These are phyloP conservation scores for Seriola quinqueradiata DNA, from an alignment of 2,113 vertebrate species.

Conservation along the genomic window DNA sequence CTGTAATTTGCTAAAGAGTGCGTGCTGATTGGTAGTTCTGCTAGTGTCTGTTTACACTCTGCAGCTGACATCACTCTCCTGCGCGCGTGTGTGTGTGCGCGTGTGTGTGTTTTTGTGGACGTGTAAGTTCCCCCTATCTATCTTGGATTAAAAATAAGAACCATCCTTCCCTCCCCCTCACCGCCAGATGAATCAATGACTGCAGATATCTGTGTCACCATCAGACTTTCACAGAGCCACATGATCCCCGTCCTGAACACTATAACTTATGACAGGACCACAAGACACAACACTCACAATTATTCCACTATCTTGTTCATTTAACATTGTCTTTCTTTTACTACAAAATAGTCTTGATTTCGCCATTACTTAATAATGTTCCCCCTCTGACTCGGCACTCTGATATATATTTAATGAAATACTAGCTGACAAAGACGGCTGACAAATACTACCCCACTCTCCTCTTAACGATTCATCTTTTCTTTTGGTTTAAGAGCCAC, in stretches of 20 bases:
- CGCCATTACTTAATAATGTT: constrained; percentile 2
- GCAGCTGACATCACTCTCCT: constrained; percentile 57
- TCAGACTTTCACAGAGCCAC: constrained; percentile 43
- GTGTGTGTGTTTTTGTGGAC: constrained; percentile 26
- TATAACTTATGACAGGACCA: neutral
- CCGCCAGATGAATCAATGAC: constrained; percentile 70
- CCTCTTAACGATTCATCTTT: neutral
- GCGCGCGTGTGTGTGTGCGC: constrained; percentile 33
- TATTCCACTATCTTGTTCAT: constrained; percentile 13
- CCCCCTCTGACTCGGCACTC: constrained; percentile 6
- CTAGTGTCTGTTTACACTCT: constrained; percentile 65
- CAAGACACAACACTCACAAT: neutral
- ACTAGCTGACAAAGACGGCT: neutral
- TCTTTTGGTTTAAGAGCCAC: neutral
- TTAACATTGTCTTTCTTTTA: constrained; percentile 1
- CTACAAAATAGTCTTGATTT: constrained; percentile 8
- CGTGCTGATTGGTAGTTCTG: constrained; percentile 63
- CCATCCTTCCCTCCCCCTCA: constrained; percentile 26
- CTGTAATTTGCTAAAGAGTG: constrained; percentile 81
- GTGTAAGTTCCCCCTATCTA: constrained; percentile 37
- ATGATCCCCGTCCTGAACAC: constrained; percentile 14
- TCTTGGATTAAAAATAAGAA: constrained; percentile 75
- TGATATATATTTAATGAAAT: constrained; percentile 48
- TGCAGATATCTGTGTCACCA: constrained; percentile 68
- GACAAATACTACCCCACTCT: no score